Base-by-base conservation (phyloP, 2,888 invertebrate species). In the Heliconius charithonia region DNA sequence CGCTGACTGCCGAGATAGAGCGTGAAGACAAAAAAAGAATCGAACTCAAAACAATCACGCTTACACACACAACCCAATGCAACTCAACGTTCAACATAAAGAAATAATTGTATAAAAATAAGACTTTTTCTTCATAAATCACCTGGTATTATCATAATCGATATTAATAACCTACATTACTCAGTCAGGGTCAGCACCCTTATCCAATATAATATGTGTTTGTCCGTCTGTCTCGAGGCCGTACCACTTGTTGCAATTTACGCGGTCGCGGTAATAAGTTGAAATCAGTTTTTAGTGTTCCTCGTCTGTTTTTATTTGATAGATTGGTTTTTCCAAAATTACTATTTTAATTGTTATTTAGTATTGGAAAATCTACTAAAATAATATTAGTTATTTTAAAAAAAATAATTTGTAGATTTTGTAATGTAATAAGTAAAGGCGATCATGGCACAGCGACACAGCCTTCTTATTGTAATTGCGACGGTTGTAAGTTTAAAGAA, bases 201-300 rank as follows among this genome's bases (percentile, higher is more conserved):
- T 84, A 82, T 83, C 85, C 80, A 83, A 81, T 82, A 82, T 79
- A 81, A 75, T 81, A 81, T 82, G 79, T 83, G 84, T 83, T 80
- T 83, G 84, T 83, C 70, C 77, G 84, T 82, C 72, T 73, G 87
- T 87, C 84, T 82, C 89, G 89, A 91, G 91, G 92, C 88, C 91
- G 82, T 87, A 87, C 88, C 91, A 91, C 90, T 91, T 91, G 87
- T 84, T 83, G 82, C 86, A 87, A 85, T 86, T 87, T 85, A 85
- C 85, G 84, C 83, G 80, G 85, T 81, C 83, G 82, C 81, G 84
- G 83, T 85, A 86, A 86, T 86, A 86, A 86, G 84, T 82, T 84
- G 81, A 83, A 84, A 85, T 84, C 85, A 83, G 82, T 82, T 85
- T 85, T 84, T 83, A 81, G 82, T 74, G 82, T 65, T 82, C 79